Percentiles rank a stretch among this genome's conserved stretches.
Conservation (phyloP, 2,888 invertebrate genomes). For the Oligia fasciuncula region DNA sequence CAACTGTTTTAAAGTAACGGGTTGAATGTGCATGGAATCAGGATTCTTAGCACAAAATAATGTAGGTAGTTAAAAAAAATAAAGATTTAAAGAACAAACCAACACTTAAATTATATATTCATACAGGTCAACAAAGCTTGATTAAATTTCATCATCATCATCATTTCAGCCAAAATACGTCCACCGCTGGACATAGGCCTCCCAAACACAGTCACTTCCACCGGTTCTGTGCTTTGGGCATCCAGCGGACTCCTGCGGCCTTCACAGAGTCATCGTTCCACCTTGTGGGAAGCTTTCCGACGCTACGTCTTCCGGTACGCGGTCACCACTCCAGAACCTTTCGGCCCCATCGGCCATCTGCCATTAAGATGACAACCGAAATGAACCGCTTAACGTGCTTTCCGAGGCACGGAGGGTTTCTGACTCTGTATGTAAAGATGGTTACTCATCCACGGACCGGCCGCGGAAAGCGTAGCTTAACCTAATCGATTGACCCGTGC, state of each 20-base stretch:
- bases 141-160: background rate
- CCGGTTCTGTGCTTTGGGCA: background rate
- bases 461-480: background rate
- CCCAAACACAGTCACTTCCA: background rate
- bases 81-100: background rate
- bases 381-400: background rate
- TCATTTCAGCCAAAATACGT: background rate
- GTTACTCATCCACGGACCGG: background rate
- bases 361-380: background rate
- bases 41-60: background rate
- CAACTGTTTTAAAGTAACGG: slow-evolving; percentile 14
- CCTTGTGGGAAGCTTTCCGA: background rate
- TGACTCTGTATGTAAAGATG: background rate
- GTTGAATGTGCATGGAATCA: background rate
- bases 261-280: background rate
- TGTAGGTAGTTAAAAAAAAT: background rate
- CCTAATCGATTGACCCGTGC: background rate
- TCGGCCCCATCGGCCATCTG: background rate
- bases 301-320: background rate
- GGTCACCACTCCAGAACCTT: background rate
- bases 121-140: background rate
- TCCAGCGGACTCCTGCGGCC: background rate
- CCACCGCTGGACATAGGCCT: background rate
- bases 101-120: background rate
- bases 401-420: background rate